Base-by-base conservation (phyloP, 1,140 invertebrate genomes). In the Drosophila kurseongensis region DNA sequence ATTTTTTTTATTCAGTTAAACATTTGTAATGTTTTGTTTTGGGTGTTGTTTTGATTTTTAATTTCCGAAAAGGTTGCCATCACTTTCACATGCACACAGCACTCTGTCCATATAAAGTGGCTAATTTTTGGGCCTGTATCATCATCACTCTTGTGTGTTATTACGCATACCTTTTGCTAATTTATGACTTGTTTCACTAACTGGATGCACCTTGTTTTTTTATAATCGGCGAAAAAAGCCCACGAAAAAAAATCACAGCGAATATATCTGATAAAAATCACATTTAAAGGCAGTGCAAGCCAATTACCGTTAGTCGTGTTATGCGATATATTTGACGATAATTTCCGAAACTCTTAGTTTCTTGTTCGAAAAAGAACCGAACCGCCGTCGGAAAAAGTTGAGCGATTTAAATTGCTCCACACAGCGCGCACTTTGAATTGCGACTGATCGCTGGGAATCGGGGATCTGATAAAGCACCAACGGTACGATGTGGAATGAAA, bases 281-380 rank as follows among this genome's bases (percentile, higher is more conserved):
- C 61, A 82, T 56, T 60, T 45, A 36, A 29, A 44, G 59, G 62
- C 69, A 67, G 16, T 57, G 67, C 68, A 58, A 74, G 75, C 57
- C 78, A 62, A 55, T 41, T 75, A 44, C 47, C 58, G 74, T 75
- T 65, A 65, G 32, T 32, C 16, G 59, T n/a, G 41, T 44, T 8
- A 5, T n/a, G 13, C 36, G 9, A 42, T 42, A 42, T 41, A 14
- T 42, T 63, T 14, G 42, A 7, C 42, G 45, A 38, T 67, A 18
- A 29, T 7, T 36, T 29, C 5, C 32, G 38, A 32, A 10, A 40
- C 38, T 38, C 13, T 29, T 14, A 4, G 23, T 66, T 4, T 12
- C 27, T 40, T 52, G 47, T 45, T 13, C 14, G 12, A 54, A 54
- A 38, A 54, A 23, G 23, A 23, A 23, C 23, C 23, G 35, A 35